Percentiles rank a stretch among this genome's conserved stretches.
Conservation (phyloP, 1,140 invertebrate genomes). For the Polypedilum pembai region DNA sequence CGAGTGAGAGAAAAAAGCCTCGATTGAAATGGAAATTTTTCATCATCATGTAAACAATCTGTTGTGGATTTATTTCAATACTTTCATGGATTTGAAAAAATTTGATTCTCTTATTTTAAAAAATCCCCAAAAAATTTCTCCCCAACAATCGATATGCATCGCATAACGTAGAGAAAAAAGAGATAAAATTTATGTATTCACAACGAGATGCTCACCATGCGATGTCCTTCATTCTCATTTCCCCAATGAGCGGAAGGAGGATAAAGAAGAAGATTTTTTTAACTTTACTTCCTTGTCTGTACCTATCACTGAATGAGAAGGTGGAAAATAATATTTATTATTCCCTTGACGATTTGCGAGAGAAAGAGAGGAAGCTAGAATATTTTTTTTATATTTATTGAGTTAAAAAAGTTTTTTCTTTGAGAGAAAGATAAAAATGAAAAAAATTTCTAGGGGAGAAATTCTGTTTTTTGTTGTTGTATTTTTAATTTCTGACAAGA, state of each 20-base stretch:
- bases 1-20: no score
- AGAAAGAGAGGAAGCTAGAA: neutral
- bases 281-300: neutral
- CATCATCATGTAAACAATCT: no score
- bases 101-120: no score
- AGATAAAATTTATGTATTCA: conserved; percentile 1
- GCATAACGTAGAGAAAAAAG: no score
- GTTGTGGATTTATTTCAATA: no score
- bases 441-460: neutral
- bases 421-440: neutral
- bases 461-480: neutral
- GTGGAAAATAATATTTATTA: neutral
- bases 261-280: neutral
- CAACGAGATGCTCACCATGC: neutral
- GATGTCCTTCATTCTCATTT: neutral
- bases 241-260: neutral
- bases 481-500: neutral
- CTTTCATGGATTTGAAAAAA: no score
- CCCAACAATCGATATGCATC: no score
- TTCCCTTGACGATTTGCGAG: neutral
- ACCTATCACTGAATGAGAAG: neutral
- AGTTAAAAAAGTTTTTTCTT: neutral
- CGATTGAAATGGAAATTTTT: no score
- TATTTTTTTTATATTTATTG: neutral
- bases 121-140: no score